Percentiles rank a stretch among this genome's conserved stretches.
These are phyloP conservation scores for Idris sp. DNA, from an alignment of 1,140 invertebrate species.

Conservation along the genomic window DNA sequence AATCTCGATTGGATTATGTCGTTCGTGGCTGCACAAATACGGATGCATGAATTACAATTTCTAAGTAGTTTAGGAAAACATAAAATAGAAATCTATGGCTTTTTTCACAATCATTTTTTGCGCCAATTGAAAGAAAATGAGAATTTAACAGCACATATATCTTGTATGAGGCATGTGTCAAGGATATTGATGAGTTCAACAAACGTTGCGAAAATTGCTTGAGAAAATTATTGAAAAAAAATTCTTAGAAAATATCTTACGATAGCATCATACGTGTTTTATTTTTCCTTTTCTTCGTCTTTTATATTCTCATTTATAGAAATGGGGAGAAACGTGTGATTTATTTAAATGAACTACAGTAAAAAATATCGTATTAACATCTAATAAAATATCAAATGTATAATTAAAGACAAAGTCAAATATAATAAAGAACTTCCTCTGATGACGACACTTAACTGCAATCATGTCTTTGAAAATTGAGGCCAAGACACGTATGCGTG, in stretches of 20 bases:
- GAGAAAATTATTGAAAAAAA: neutral
- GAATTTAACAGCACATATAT: conserved; percentile 22
- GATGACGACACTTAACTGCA: conserved; percentile 50
- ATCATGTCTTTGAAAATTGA: conserved; percentile 67
- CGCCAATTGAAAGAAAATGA: conserved; percentile 44
- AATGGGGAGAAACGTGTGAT: neutral
- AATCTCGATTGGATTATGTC: conserved; percentile 73
- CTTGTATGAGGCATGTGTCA: conserved; percentile 51
- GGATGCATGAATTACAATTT: conserved; percentile 69
- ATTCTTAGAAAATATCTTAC: conserved; percentile 21
- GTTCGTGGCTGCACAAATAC: conserved; percentile 60
- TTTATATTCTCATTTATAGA: neutral
- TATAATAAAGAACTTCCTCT: conserved; percentile 57
- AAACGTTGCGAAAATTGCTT: conserved; percentile 38
- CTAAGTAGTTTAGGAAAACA: conserved; percentile 62
- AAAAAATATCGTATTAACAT: conserved; percentile 12
- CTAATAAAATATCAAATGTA: conserved; percentile 14
- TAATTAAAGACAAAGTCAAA: conserved; percentile 38
- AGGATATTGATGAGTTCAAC: conserved; percentile 52
- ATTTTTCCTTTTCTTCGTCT: conserved; percentile 1
- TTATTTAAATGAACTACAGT: conserved; percentile 13
- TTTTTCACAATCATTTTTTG: conserved; percentile 49
- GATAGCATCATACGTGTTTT: neutral
- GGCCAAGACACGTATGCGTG: conserved; percentile 39
- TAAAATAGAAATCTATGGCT: conserved; percentile 45